Percentiles rank a stretch among this genome's conserved stretches.
Conservation (phyloP, 2,797 vertebrate species). For the Typhlichthys subterraneus region DNA sequence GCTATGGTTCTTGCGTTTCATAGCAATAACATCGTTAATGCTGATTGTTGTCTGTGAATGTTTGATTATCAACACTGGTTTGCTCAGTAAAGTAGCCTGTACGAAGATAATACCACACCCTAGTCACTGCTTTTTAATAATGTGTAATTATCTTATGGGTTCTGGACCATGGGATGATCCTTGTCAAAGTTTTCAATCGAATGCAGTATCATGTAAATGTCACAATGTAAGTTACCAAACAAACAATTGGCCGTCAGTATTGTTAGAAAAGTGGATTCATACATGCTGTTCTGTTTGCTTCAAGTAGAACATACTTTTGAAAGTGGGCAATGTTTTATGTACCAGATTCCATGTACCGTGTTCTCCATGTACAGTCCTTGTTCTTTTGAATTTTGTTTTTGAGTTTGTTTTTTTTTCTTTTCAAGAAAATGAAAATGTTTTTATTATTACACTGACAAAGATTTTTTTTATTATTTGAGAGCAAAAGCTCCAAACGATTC, state of each 20-base stretch:
- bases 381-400: slow-evolving; percentile 45
- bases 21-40: slow-evolving; percentile 1
- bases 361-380: slow-evolving; percentile 56
- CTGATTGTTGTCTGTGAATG: background rate
- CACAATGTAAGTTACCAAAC: background rate
- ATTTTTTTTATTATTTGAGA: slow-evolving; percentile 39
- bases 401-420: slow-evolving; percentile 21
- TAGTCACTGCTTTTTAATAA: background rate
- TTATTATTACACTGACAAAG: slow-evolving; percentile 28
- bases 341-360: slow-evolving; percentile 38
- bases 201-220: slow-evolving; percentile 5
- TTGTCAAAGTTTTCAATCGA: slow-evolving; percentile 18
- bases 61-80: slow-evolving; percentile 4
- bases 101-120: slow-evolving; percentile 1
- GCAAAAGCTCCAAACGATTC: slow-evolving; percentile 21
- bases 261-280: slow-evolving; percentile 8
- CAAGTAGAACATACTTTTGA: background rate
- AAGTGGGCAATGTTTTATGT: background rate
- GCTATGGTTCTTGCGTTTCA: background rate
- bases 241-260: slow-evolving; percentile 13
- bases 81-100: slow-evolving; percentile 7
- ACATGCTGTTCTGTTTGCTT: background rate
- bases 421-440: slow-evolving; percentile 25
- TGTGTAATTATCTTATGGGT: background rate
- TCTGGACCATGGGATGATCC: slow-evolving; percentile 5